Conservation (phyloP, 2,888 invertebrate species). For the Acholoe squamosa region DNA sequence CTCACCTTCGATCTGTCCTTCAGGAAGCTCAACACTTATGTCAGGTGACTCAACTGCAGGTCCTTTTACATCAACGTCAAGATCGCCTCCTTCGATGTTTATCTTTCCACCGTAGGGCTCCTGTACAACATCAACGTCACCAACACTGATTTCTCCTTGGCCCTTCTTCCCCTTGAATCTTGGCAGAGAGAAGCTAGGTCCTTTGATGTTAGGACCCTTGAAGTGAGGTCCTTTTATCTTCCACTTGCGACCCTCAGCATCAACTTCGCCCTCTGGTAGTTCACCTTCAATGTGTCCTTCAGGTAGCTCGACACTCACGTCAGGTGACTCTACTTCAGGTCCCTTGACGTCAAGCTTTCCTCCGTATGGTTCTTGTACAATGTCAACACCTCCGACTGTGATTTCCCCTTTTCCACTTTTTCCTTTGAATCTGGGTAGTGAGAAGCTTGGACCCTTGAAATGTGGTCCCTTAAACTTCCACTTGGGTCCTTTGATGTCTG, state of each 20-base stretch:
- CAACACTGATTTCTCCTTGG: conserved; percentile 56
- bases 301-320: conserved; percentile 28
- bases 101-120: conserved; percentile 46
- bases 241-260: not conserved
- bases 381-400: conserved; percentile 47
- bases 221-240: conserved; percentile 40
- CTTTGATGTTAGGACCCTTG: conserved; percentile 41
- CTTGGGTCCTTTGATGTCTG: conserved; percentile 17
- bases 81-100: not conserved
- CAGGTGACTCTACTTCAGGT: conserved; percentile 32
- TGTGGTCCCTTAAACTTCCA: conserved; percentile 48
- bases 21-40: conserved; percentile 43
- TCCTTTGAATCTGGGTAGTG: conserved; percentile 15
- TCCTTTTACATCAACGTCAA: conserved; percentile 12
- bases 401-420: conserved; percentile 38
- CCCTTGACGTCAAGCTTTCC: conserved; percentile 37
- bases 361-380: conserved; percentile 54
- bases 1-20: conserved; percentile 31
- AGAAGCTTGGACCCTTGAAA: conserved; percentile 52
- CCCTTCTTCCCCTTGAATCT: conserved; percentile 24
- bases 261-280: conserved; percentile 20
- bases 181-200: conserved; percentile 46
- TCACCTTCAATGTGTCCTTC: conserved; percentile 49
- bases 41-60: conserved; percentile 38
- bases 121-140: conserved; percentile 50